A percentile compares a stretch with the other conserved stretches of the same genome.
Conservation (phyloP, 2,113 vertebrate species). For the Myotis lucifugus region DNA sequence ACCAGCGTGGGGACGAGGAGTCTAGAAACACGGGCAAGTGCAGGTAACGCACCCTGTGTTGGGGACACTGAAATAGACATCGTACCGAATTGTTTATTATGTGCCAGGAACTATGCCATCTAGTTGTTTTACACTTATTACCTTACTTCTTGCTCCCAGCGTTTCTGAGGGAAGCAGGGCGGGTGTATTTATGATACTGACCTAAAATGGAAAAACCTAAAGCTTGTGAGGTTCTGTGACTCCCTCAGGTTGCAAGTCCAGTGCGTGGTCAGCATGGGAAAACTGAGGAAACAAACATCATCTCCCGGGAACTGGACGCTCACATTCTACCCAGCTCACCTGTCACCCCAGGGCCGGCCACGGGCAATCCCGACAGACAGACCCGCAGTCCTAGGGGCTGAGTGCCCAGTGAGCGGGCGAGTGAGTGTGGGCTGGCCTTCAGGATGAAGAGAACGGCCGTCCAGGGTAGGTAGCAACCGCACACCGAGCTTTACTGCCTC, state of each 20-base stretch:
- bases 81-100: background rate
- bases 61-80: background rate
- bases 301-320: conserved; percentile 11
- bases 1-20: background rate
- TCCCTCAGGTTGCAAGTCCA: conserved; percentile 32
- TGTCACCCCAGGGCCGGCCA: background rate
- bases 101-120: background rate
- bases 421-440: background rate
- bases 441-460: background rate
- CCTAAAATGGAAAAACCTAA: conserved; percentile 8
- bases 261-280: background rate
- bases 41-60: background rate
- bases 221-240: conserved; percentile 28
- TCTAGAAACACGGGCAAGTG: background rate
- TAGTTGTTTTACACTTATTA: background rate
- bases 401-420: fast-evolving
- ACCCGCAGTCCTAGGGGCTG: background rate
- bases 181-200: conserved; percentile 2
- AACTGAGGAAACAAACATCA: conserved; percentile 60
- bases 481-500: background rate
- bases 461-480: too few relatives aligned
- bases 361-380: background rate
- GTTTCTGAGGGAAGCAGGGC: background rate
- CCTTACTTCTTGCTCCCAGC: background rate
- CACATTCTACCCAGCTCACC: conserved; percentile 45